phyloP scores from a whole-genome alignment of 2,888 invertebrate species.

The Pyrochroa serraticornis region DNA sequence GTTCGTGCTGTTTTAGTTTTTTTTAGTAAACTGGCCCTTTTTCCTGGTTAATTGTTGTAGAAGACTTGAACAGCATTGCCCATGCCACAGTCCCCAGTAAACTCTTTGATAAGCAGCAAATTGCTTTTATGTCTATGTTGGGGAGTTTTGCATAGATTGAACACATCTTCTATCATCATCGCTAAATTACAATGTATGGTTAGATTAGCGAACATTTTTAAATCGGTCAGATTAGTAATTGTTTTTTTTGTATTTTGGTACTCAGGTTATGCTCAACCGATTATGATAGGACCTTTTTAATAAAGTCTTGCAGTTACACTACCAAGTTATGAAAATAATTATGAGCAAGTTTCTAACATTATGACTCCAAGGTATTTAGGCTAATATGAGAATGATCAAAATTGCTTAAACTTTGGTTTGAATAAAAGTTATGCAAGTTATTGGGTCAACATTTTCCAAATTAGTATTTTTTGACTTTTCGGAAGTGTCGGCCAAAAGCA shows the following conservation, averaged over 20 bases:
- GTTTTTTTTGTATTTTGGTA: constrained; percentile 50
- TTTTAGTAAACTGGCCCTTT: constrained; percentile 23
- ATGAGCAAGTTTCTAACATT: constrained; percentile 38
- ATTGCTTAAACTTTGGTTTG: constrained; percentile 43
- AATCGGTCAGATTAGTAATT: constrained; percentile 40
- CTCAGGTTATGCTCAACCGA: constrained; percentile 58
- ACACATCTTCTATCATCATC: constrained; percentile 54
- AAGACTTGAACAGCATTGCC: constrained; percentile 49
- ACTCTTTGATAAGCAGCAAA: constrained; percentile 46
- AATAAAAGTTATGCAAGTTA: constrained; percentile 44
- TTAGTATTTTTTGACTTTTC: constrained; percentile 49
- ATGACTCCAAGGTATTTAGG: constrained; percentile 49
- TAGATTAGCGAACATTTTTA: constrained; percentile 46
- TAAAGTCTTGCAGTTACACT: constrained; percentile 50
- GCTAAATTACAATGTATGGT: constrained; percentile 51
- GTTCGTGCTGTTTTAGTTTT: constrained; percentile 17
- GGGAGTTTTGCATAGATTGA: constrained; percentile 37
- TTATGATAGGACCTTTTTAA: constrained; percentile 55
- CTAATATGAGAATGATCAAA: constrained; percentile 40
- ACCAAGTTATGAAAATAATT: constrained; percentile 51
- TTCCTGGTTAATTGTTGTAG: constrained; percentile 43
- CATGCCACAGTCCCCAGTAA: constrained; percentile 47
- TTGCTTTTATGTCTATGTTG: constrained; percentile 46
- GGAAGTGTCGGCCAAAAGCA: constrained; percentile 56
- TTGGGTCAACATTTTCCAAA: constrained; percentile 41